Evolutionary conservation across 1,140 invertebrate species (phyloP), one percentile per base, ranked within the genome.

Genomic region (Drosophila orosa): DNA sequence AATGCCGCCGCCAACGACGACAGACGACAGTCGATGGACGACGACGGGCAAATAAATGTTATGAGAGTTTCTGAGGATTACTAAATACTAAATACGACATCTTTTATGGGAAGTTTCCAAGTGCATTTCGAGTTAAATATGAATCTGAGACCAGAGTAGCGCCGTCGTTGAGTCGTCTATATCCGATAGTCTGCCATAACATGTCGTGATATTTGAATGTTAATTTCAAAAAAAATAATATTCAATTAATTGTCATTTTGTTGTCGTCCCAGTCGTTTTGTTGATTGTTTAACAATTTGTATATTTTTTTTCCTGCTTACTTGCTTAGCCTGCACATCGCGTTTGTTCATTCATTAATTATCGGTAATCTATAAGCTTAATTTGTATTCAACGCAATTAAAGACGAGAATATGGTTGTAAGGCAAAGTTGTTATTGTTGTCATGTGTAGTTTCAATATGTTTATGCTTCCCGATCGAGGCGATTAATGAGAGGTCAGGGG

Each of bases 191-290:
- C 13, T 17, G 22, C 31, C 39, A 25, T 29, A 25, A 71, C 50
- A 58, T 71, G 67, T 71, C 67, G 65, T 72, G 66, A 71, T 58
- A 72, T 71, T 71, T 58, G 52, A 72, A 71, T 80, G 54, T 80
- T 40, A 59, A 68, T 60, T 75, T 75, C 29, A 52, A 66, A 72
- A 48, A 69, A 75, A 85, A 78, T 75, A 54, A 78, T 86, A 78
- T 82, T 87, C 39, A 76, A 87, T 87, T 86, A 87, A 79, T 87
- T 87, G 79, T 74, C 67, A 83, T 87, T 86, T 86, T 75, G 82
- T 71, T 73, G 79, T 71, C 56, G 45, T 62, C 74, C 47, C 56
- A 44, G 54, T 29, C 69, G 60, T 84, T 80, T 86, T 78, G 69
- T 52, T 60, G 61, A 81, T 78, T 81, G 58, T 42, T 58, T 67